These are phyloP conservation scores for Pangasius krempfi DNA, from an alignment of 2,797 vertebrate species.

Conservation along the genomic window DNA sequence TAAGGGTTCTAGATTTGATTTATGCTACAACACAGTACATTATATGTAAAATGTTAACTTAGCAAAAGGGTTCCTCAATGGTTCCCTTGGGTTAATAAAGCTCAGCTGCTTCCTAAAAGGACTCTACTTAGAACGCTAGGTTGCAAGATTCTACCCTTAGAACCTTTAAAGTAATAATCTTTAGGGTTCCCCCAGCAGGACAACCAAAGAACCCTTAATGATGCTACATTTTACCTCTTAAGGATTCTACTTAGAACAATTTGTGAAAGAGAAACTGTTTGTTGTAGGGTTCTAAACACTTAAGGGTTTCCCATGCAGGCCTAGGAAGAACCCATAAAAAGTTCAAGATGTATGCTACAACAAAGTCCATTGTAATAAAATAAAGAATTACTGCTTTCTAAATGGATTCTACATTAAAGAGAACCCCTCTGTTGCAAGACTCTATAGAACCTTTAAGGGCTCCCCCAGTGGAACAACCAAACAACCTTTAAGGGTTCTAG, in stretches of 20 bases:
- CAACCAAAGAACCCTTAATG: neutral
- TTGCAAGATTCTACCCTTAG: neutral
- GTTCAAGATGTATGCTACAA: neutral
- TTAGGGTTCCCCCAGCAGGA: no score
- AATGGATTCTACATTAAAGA: neutral
- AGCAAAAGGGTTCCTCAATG: neutral
- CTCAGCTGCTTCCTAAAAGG: neutral
- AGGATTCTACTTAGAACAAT: neutral
- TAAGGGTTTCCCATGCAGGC: neutral
- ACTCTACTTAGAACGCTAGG: neutral
- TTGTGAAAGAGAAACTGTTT: neutral
- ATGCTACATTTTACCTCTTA: neutral
- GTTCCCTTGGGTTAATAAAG: neutral
- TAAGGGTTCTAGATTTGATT: neutral
- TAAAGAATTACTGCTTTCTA: neutral
- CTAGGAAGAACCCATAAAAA: neutral
- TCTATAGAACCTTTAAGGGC: neutral
- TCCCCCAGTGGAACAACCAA: no score
- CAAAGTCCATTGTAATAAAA: neutral
- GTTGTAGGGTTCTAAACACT: neutral
- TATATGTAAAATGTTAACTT: neutral
- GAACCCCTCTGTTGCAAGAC: neutral
- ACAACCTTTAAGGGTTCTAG: neutral
- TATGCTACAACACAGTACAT: neutral
- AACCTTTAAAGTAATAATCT: neutral